Evolutionary conservation across 2,797 vertebrate genomes (phyloP), one percentile per base, ranked within the genome.

Genomic region (Micrastur ruficollis): DNA sequence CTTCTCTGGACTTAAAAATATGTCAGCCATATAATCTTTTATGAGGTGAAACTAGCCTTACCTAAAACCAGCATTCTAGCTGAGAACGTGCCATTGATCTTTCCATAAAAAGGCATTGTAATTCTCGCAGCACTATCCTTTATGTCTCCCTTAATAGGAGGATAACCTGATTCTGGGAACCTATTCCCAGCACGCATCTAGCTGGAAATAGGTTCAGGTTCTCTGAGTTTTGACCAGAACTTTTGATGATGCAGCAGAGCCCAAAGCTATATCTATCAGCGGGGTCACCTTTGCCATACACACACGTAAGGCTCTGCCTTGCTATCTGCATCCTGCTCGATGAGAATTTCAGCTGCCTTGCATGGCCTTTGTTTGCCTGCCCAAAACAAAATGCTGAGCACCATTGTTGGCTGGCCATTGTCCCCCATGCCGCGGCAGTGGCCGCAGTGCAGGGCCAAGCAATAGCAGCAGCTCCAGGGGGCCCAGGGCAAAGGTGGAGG

Each of bases 1-100:
- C 66, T 73, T 94, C 58, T 73, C 85, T 67, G 55, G 66, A 63
- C 14, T 12, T 95, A 93, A 95, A 97, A 96, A 94, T 96, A 96
- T 93, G 85, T 88, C 81, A 91, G 86, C 75, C 79, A 86, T 96
- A 96, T 96, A 96, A 96, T 79, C 84, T 94, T 97, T 96, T 95
- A 96, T 88, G 92, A 96, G 93, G 90, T 93, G 95, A 94, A 96
- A 62, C 86, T 96, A 89, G 81, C 72, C 89, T 78, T 88, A 92
- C 93, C 92, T 96, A 94, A 97, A 94, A 91, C 26, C 84, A 93
- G 89, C 82, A 53, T 93, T 95, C 84, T 83, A 83, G 58, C 61
- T 75, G 72, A 83, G 93, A 63, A 88, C 12, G 4, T 93, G 85
- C 50, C 93, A 97, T 97, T 95, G 95, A 97, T 96, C 95, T 96